Conservation (phyloP, 1,140 invertebrate species). For the Hesperophylax magnus region DNA sequence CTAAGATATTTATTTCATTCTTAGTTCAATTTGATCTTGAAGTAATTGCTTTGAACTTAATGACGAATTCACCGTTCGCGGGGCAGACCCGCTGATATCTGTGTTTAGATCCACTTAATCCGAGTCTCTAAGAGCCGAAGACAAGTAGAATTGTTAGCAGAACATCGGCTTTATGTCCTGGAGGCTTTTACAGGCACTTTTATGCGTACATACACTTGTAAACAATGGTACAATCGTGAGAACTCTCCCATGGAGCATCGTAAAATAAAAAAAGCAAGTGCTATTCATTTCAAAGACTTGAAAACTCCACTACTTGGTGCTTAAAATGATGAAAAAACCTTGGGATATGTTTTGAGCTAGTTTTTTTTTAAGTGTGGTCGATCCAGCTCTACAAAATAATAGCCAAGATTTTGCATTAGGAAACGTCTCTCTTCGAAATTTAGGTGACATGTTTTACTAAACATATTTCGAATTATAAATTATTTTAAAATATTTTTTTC, state of each 20-base stretch:
- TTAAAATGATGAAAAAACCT: too few relatives aligned
- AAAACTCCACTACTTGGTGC: background rate
- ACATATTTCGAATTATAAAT: too few relatives aligned
- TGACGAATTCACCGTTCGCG: background rate
- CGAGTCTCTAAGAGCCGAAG: background rate
- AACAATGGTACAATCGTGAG: slow-evolving; percentile 14
- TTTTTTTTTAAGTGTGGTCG: too few relatives aligned
- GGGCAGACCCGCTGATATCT: background rate
- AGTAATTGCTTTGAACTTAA: slow-evolving; percentile 1
- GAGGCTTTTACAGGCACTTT: slow-evolving; percentile 18
- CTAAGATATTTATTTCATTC: too few relatives aligned
- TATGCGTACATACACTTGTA: background rate
- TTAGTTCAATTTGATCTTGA: background rate
- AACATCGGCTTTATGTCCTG: background rate
- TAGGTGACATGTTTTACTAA: too few relatives aligned
- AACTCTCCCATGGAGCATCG: slow-evolving; percentile 13
- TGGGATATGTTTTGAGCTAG: too few relatives aligned
- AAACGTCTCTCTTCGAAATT: too few relatives aligned
- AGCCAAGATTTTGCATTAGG: too few relatives aligned
- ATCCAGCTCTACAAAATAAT: too few relatives aligned
- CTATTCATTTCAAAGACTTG: slow-evolving; percentile 15
- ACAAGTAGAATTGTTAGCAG: background rate
- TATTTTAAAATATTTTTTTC: too few relatives aligned
- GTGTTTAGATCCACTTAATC: background rate
- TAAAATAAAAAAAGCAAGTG: slow-evolving; percentile 4